Evolutionary conservation across 2,797 vertebrate genomes (phyloP).

Genomic region (Rhincodon typus): DNA sequence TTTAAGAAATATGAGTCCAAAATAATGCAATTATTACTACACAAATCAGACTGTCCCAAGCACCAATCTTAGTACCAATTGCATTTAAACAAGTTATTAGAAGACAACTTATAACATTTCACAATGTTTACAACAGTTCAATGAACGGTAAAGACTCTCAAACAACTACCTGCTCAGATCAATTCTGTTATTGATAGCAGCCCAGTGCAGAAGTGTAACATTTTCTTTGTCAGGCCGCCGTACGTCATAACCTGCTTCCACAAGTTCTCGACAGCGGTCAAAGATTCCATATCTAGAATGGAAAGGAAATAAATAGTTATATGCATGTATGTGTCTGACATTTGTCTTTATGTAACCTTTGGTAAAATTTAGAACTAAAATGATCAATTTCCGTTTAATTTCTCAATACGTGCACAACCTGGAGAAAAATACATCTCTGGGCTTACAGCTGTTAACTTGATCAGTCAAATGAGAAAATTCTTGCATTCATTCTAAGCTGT

Average conservation of each 20-base stretch:
- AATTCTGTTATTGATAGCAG: conserved; percentile 97
- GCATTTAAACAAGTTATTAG: background rate
- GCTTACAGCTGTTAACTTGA: background rate
- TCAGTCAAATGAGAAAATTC: background rate
- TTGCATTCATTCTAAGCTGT: background rate
- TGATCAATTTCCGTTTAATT: background rate
- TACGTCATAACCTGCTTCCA: conserved; percentile 95
- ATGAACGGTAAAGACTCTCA: too few relatives aligned
- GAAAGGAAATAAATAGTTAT: background rate
- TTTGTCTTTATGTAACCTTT: background rate
- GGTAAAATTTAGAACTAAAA: background rate
- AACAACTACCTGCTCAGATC: conserved; percentile 90
- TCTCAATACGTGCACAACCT: background rate
- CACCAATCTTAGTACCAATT: background rate
- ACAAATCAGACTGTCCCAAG: conserved; percentile 51
- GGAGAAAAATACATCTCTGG: background rate
- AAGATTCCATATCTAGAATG: conserved; percentile 76
- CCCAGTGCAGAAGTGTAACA: conserved; percentile 95
- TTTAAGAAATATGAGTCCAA: background rate
- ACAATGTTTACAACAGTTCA: background rate
- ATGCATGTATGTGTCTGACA: background rate
- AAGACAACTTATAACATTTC: background rate
- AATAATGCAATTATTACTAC: background rate
- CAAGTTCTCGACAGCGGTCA: conserved; percentile 90
- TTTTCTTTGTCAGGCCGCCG: conserved; percentile 98